Evolutionary conservation across 2,888 invertebrate species (phyloP), one percentile per base, ranked within the genome.

Genomic region (Eilema depressum): DNA sequence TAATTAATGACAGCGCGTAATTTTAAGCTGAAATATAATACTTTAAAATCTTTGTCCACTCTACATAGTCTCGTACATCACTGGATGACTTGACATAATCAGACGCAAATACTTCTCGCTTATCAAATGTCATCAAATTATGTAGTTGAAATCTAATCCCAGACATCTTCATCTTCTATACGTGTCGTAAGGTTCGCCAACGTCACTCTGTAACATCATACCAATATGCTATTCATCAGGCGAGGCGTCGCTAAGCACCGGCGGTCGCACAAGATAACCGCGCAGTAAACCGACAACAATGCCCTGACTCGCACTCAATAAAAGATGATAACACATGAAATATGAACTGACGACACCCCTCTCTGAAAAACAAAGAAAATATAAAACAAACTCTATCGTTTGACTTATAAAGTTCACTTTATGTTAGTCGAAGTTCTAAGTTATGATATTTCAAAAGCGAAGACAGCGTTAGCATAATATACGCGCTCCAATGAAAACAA

Each of bases 321-420:
- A 95, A 95, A 94, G 94, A 95, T 95, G 95, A 95, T 95, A 95
- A 94, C 95, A 92, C 83, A 93, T 95, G 94, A 95, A 95, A 94
- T 95, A 95, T 95, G 95, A 94, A 95, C 94, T 93, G 90, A 86
- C 88, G 88, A 91, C 89, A 92, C 93, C 93, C 93, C 92, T 91
- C 90, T 82, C 80, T 84, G 70, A 78, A 72, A 75, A 61, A 80
- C 64, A 84, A 77, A 37, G 37, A 68, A 70, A 80, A 78, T 20
- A 61, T 3, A 88, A 80, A 79, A 23, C 82, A 68, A 61, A 83
- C 85, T 77, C 73, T 89, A 53, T 2, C 0, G 0, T 0, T 11
- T 47, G 3, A 17, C 0, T 0, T 20, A 75, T 85, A 91, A 80
- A 79, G 83, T 60, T 61, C 33, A 77, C 77, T 84, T 83, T 81